Evolutionary conservation across 2,797 vertebrate species (phyloP), one percentile per base, ranked within the genome.

Genomic region (Chloroceryle amazona): DNA sequence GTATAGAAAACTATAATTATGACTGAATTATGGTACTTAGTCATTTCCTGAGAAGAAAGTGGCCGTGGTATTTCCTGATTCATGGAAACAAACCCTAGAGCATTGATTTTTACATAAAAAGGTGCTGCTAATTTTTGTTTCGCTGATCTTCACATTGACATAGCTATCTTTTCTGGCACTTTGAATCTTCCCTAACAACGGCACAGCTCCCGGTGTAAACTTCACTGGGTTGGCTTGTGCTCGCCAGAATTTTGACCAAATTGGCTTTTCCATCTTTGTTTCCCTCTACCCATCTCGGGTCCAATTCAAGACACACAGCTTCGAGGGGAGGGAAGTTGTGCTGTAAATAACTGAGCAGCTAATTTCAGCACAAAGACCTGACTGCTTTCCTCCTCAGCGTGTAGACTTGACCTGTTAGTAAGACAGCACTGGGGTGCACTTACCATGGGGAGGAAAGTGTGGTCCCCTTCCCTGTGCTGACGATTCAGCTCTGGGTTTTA

Each of bases 81-180:
- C 92, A 95, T 81, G 91, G 91, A 96, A 84, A 86, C 94, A 97
- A 95, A 86, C 83, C 68, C 31, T 39, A 66, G 91, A 88, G 76
- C 79, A 95, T 88, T 94, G 95, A 91, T 97, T 97, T 97, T 93
- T 95, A 63, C 93, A 87, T 96, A 73, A 97, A 97, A 97, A 97
- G 78, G 81, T 95, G 57, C 79, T 89, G 67, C 94, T 96, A 73
- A 93, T 97, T 97, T 97, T 95, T 94, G 81, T 96, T 83, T 61
- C 75, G 79, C 84, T 20, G 31, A 58, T 96, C 79, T 93, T 96
- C 44, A 25, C 80, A 87, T 87, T 33, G 80, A 72, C 70, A 72
- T 37, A 89, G 80, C 5, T 0, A 72, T 96, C 80, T 95, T n/a
- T 92, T 73, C 39, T 55, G 57, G 33, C 75, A 83, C 76, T 90